Percentiles rank a stretch among this genome's conserved stretches.
Conservation (phyloP, 2,888 invertebrate genomes). For the Pammene aurita region DNA sequence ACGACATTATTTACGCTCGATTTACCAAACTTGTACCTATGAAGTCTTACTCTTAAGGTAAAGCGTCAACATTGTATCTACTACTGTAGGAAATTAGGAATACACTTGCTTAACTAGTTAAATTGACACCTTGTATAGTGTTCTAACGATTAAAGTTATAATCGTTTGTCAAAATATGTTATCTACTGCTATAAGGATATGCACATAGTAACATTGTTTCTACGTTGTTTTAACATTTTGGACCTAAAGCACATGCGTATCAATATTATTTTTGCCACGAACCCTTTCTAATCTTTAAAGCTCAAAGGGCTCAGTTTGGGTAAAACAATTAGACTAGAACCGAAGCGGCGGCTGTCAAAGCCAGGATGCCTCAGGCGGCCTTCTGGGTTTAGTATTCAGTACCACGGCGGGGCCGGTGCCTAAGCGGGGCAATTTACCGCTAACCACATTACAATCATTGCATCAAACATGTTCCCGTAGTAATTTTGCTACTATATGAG, state of each 20-base stretch:
- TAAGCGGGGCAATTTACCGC: slow-evolving; percentile 34
- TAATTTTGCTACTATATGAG: background rate
- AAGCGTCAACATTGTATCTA: slow-evolving; percentile 8
- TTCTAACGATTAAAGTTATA: no score
- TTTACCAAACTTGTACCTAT: no score
- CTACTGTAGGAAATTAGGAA: background rate
- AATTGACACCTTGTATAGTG: no score
- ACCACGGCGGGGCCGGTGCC: slow-evolving; percentile 24
- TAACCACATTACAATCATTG: slow-evolving; percentile 35
- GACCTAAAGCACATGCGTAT: slow-evolving; percentile 25
- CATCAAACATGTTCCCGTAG: slow-evolving; percentile 27
- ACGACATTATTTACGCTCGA: no score
- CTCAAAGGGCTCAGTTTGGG: slow-evolving; percentile 36
- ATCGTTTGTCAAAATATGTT: no score
- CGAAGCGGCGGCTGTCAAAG: slow-evolving; percentile 38
- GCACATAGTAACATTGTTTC: no score
- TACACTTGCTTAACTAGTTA: no score
- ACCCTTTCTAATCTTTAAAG: slow-evolving; percentile 32
- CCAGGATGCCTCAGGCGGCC: slow-evolving; percentile 35
- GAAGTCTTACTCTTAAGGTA: background rate
- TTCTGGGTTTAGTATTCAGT: slow-evolving; percentile 33
- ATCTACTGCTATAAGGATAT: no score
- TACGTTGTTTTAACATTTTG: slow-evolving; percentile 1
- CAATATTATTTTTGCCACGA: slow-evolving; percentile 19
- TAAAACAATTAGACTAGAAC: slow-evolving; percentile 35